phyloP scores from a whole-genome alignment of 2,888 invertebrate genomes.

The Dynastes grantii region DNA sequence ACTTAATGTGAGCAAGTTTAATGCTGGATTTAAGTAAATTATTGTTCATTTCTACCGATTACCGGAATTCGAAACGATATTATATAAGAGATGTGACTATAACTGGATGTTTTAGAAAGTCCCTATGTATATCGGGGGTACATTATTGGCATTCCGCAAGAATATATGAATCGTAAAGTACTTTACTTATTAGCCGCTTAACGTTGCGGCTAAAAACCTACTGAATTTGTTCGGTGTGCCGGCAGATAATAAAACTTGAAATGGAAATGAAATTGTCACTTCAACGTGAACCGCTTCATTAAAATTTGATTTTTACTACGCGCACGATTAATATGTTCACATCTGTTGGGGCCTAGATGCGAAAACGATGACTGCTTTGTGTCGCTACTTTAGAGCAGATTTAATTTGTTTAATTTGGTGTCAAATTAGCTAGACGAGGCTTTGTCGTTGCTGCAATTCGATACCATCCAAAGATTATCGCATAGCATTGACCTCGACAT shows the following conservation, averaged over 20 bases:
- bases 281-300: slow-evolving; percentile 32
- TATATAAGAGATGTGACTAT: neutral
- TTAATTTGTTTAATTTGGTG: neutral
- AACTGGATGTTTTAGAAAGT: slow-evolving; percentile 40
- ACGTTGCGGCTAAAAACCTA: neutral
- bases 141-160: slow-evolving; percentile 24
- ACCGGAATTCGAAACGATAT: neutral
- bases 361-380: neutral
- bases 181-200: slow-evolving; percentile 25
- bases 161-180: slow-evolving; percentile 42
- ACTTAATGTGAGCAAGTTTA: no score
- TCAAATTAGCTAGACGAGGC: neutral
- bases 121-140: neutral
- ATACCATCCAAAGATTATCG: neutral
- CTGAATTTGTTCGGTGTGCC: slow-evolving; percentile 9
- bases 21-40: slow-evolving; percentile 3
- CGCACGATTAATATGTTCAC: neutral
- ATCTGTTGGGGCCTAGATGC: neutral
- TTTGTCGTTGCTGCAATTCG: neutral
- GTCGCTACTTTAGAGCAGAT: neutral
- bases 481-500: no score
- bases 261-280: slow-evolving; percentile 39
- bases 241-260: slow-evolving; percentile 35
- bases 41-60: slow-evolving; percentile 22
- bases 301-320: slow-evolving; percentile 33